Evolutionary conservation across 2,888 invertebrate genomes (phyloP).

Genomic region (Parnassius apollo): DNA sequence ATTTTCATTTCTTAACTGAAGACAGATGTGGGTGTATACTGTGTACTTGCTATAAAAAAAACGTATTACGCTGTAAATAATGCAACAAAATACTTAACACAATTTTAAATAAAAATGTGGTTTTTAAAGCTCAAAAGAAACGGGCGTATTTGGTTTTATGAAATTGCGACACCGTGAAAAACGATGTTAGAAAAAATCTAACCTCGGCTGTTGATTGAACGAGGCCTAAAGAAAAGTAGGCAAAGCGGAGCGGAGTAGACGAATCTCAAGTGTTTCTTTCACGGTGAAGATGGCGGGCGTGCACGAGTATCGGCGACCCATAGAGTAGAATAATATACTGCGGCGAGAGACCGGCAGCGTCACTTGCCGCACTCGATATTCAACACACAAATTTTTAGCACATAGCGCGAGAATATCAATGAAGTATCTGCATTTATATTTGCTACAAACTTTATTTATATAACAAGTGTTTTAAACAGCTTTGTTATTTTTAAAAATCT

Average conservation of each 20-base stretch:
- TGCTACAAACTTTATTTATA: slow-evolving; percentile 6
- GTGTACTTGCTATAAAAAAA: too few relatives aligned
- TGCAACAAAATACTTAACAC: too few relatives aligned
- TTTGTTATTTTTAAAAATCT: neutral
- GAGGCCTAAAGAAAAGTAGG: slow-evolving; percentile 53
- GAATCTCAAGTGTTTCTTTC: slow-evolving; percentile 71
- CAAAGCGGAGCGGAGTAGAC: slow-evolving; percentile 59
- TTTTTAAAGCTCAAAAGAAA: neutral
- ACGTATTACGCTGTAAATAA: too few relatives aligned
- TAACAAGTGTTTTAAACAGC: neutral
- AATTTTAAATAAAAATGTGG: neutral
- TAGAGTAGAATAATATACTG: too few relatives aligned
- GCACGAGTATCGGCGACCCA: slow-evolving; percentile 52
- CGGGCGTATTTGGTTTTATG: neutral
- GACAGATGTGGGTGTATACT: too few relatives aligned
- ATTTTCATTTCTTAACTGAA: too few relatives aligned
- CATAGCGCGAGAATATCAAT: slow-evolving; percentile 19
- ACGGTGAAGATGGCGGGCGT: slow-evolving; percentile 65
- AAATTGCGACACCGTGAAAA: slow-evolving; percentile 4
- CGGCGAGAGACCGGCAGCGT: slow-evolving; percentile 31
- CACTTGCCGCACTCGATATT: slow-evolving; percentile 34
- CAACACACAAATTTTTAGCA: slow-evolving; percentile 22
- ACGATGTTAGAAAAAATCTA: slow-evolving; percentile 16
- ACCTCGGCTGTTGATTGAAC: slow-evolving; percentile 28
- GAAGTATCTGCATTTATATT: slow-evolving; percentile 21